phyloP scores from a whole-genome alignment of 2,888 invertebrate genomes.

The Coronaproctus castanopsis region DNA sequence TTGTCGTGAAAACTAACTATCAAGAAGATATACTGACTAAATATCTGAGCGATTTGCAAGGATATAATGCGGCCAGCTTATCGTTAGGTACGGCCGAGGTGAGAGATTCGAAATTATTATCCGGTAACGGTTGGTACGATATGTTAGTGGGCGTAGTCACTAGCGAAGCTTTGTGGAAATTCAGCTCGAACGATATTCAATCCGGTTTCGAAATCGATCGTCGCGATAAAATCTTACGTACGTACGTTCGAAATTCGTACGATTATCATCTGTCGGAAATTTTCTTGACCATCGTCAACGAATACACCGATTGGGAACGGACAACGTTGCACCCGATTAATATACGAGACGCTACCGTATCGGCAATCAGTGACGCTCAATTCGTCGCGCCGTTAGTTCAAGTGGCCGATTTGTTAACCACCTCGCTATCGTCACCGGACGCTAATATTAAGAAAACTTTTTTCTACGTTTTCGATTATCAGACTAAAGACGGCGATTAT shows the following conservation, averaged over 20 bases:
- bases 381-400: conserved; percentile 79
- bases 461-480: conserved; percentile 82
- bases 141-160: conserved; percentile 79
- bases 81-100: conserved; percentile 13
- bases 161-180: conserved; percentile 78
- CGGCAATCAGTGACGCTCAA: conserved; percentile 81
- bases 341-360: conserved; percentile 69
- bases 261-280: conserved; percentile 91
- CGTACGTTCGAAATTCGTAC: conserved; percentile 84
- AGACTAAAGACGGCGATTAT: conserved; percentile 71
- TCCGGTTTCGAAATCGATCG: conserved; percentile 67
- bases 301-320: conserved; percentile 94
- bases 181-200: conserved; percentile 29
- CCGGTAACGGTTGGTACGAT: conserved; percentile 48
- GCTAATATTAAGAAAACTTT: conserved; percentile 36
- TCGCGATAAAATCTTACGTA: conserved; percentile 46
- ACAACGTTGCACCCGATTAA: conserved; percentile 67
- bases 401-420: conserved; percentile 62
- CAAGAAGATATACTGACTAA: conserved; percentile 56
- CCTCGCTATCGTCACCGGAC: conserved; percentile 26
- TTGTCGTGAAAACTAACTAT: conserved; percentile 74
- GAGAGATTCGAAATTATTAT: conserved; percentile 20
- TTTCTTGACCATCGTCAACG: conserved; percentile 76
- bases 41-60: conserved; percentile 26
- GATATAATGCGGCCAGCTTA: conserved; percentile 12